phyloP scores from a whole-genome alignment of 2,888 invertebrate species.

The Cataglyphis altisquamis region DNA sequence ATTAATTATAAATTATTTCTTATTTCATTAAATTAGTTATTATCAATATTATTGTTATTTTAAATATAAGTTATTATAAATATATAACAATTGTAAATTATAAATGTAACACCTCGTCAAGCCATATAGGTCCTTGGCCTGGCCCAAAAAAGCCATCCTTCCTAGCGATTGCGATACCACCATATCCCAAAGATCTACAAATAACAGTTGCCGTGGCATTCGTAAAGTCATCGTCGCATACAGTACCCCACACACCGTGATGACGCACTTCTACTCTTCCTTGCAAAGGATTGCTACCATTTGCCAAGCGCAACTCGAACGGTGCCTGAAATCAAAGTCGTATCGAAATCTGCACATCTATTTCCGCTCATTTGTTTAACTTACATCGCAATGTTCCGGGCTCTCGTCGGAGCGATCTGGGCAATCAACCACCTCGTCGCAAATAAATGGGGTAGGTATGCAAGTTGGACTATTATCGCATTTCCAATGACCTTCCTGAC shows the following conservation, averaged over 20 bases:
- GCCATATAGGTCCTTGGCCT: slow-evolving; percentile 90
- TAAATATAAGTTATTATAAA: not conserved
- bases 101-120: slow-evolving; percentile 88
- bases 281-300: slow-evolving; percentile 87
- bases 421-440: slow-evolving; percentile 90
- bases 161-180: slow-evolving; percentile 87
- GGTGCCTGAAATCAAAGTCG: slow-evolving; percentile 84
- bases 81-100: not conserved
- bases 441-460: slow-evolving; percentile 89
- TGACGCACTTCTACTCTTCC: slow-evolving; percentile 91
- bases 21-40: not conserved
- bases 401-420: slow-evolving; percentile 90
- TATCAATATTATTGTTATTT: not conserved
- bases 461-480: slow-evolving; percentile 89
- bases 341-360: not conserved
- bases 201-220: slow-evolving; percentile 89
- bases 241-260: slow-evolving; percentile 91
- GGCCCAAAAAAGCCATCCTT: slow-evolving; percentile 88
- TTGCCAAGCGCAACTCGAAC: slow-evolving; percentile 88
- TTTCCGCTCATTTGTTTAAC: slow-evolving; percentile 59
- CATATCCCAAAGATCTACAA: slow-evolving; percentile 88
- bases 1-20: not conserved
- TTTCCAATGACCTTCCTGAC: slow-evolving; percentile 89
- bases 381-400: slow-evolving; percentile 88
- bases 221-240: slow-evolving; percentile 93